Percentiles rank a stretch among this genome's conserved stretches.
phyloP scores from a whole-genome alignment of 2,888 invertebrate genomes.

The Xestia xanthographa region DNA sequence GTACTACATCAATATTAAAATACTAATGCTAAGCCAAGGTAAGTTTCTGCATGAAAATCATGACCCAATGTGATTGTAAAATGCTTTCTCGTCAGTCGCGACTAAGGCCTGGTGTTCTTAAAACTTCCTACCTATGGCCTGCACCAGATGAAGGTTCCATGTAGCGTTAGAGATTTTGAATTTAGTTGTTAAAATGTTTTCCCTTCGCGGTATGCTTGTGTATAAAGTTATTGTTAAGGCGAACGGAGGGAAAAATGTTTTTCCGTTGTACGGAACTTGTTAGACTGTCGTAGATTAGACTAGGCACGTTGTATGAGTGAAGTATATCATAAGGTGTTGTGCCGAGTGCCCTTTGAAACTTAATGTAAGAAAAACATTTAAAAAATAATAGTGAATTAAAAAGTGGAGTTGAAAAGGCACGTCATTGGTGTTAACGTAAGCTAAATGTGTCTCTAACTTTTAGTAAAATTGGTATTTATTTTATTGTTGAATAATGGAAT shows the following conservation, averaged over 20 bases:
- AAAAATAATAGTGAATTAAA: not conserved
- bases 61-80: slow-evolving; percentile 21
- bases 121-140: slow-evolving; percentile 77
- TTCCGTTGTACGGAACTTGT: slow-evolving; percentile 90
- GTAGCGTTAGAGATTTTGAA: slow-evolving; percentile 82
- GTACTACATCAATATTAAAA: not conserved
- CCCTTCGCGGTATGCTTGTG: slow-evolving; percentile 81
- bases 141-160: slow-evolving; percentile 86
- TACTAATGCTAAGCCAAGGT: not conserved
- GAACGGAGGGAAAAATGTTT: slow-evolving; percentile 84
- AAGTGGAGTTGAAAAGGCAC: slow-evolving; percentile 13
- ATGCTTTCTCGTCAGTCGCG: slow-evolving; percentile 55
- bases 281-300: slow-evolving; percentile 89
- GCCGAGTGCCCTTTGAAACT: slow-evolving; percentile 73
- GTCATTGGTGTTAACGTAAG: slow-evolving; percentile 17
- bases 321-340: slow-evolving; percentile 78
- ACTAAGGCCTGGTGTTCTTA: slow-evolving; percentile 59
- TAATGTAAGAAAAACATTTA: not conserved
- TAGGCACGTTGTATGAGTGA: slow-evolving; percentile 87
- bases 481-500: slow-evolving; percentile 38
- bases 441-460: slow-evolving; percentile 26
- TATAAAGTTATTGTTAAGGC: slow-evolving; percentile 85
- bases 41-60: slow-evolving; percentile 35
- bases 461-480: slow-evolving; percentile 52
- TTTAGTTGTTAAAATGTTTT: slow-evolving; percentile 80